These are phyloP conservation scores for Odontamblyopus rebecca DNA, from an alignment of 2,797 vertebrate genomes.

Conservation along the genomic window DNA sequence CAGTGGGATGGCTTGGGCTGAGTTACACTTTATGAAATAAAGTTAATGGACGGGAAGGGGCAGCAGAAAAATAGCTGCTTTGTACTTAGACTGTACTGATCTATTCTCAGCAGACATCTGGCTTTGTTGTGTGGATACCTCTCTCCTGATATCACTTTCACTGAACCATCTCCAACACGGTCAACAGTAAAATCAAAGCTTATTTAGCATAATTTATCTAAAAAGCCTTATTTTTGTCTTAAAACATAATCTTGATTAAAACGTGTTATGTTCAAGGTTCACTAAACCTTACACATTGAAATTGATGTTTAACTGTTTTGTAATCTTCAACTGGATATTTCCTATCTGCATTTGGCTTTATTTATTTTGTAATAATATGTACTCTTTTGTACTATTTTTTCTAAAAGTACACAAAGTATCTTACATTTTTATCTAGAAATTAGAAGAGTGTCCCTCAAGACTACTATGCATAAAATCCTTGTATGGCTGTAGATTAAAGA, in stretches of 20 bases:
- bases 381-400: neutral
- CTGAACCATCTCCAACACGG: constrained; percentile 34
- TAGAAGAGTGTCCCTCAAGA: neutral
- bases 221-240: constrained; percentile 3
- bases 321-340: neutral
- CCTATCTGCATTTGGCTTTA: neutral
- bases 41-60: too few species aligned
- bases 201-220: constrained; percentile 29
- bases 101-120: constrained; percentile 11
- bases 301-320: constrained; percentile 17
- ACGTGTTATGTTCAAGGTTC: constrained; percentile 18
- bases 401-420: neutral
- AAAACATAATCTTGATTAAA: constrained; percentile 1
- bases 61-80: neutral
- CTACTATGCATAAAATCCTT: neutral
- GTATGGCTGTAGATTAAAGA: neutral
- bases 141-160: constrained; percentile 14
- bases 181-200: constrained; percentile 21
- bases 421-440: neutral
- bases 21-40: too few species aligned
- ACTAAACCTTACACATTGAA: constrained; percentile 11
- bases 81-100: neutral
- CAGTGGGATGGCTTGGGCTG: too few species aligned
- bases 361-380: neutral
- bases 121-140: constrained; percentile 17